Evolutionary conservation across 2,113 vertebrate species (phyloP), one percentile per base, ranked within the genome.

Genomic region (Larimichthys polyactis): DNA sequence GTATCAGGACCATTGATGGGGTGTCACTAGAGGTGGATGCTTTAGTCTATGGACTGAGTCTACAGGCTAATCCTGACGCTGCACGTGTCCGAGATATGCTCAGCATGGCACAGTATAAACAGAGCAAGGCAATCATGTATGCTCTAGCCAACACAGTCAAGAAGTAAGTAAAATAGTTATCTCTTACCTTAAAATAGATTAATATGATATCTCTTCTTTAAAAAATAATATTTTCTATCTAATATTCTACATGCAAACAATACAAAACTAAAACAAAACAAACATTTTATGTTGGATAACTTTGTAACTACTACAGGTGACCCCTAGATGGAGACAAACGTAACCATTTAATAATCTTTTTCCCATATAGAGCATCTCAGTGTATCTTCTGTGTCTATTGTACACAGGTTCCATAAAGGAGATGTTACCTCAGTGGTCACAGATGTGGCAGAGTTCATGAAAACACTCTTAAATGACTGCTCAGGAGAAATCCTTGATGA

Each of bases 101-200:
- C 51, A 96, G 92, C 65, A 95, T 94, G 78, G 97, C 97, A 17
- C 95, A 97, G 79, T 92, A 95, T 78, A 96, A 90, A 79, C 96
- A 92, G 79, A 99, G 95, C 52, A 96, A 96, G 69, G 93, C 95
- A 71, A 95, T 97, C 2, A 95, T 99, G 81, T 99, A 98, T 16
- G 96, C 96, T 43, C 94, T 99, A 82, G 96, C 96, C 78, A 96
- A 96, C 69, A 94, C 94, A 6, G 96, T 97, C 64, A 97, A 93
- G 71, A 96, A 92, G 98, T 99, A 88, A 96, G 97, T 95, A 5
- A 44, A 20, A 40, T 12, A 27, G 3, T 6, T 27, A 43, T 58
- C n/a, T 65, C 6, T 32, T 4, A 20, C 20, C n/a, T 67, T 49
- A 14, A 62, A 32, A 11, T 16, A 48, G 40, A 40, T 59, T 17